Percentiles rank a stretch among this genome's conserved stretches.
These are phyloP conservation scores for Strongylocentrotus purpuratus DNA, from an alignment of 35 echinoderm and acorn worm genomes.

Conservation along the genomic window DNA sequence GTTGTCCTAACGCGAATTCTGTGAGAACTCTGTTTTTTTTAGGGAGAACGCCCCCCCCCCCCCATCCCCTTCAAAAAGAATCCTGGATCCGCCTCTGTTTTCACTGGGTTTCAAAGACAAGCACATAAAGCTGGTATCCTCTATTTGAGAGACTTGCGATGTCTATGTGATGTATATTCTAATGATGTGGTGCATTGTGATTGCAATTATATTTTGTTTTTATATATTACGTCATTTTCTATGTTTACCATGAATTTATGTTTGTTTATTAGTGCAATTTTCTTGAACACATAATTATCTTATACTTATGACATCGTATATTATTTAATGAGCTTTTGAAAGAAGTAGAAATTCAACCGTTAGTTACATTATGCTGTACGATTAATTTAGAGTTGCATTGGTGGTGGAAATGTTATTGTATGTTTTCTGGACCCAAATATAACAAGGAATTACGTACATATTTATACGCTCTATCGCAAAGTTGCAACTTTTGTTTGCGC, in stretches of 20 bases:
- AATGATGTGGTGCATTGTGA: background rate
- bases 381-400: background rate
- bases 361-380: background rate
- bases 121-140: background rate
- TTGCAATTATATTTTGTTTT: background rate
- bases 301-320: background rate
- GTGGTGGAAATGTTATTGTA: background rate
- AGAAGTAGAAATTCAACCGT: background rate
- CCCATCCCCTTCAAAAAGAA: too few relatives aligned
- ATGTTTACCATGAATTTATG: background rate
- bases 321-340: background rate
- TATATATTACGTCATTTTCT: background rate
- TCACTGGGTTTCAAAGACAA: background rate
- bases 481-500: too few relatives aligned
- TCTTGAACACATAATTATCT: background rate
- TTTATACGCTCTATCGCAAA: too few relatives aligned
- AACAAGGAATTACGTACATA: too few relatives aligned
- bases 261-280: slow-evolving; percentile 6
- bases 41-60: too few relatives aligned
- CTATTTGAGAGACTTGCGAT: background rate
- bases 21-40: too few relatives aligned
- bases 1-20: too few relatives aligned
- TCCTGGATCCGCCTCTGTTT: too few relatives aligned
- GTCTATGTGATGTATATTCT: background rate
- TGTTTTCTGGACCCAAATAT: background rate